Evolutionary conservation across 2,888 invertebrate species (phyloP).

Genomic region (Gryllus longicercus): DNA sequence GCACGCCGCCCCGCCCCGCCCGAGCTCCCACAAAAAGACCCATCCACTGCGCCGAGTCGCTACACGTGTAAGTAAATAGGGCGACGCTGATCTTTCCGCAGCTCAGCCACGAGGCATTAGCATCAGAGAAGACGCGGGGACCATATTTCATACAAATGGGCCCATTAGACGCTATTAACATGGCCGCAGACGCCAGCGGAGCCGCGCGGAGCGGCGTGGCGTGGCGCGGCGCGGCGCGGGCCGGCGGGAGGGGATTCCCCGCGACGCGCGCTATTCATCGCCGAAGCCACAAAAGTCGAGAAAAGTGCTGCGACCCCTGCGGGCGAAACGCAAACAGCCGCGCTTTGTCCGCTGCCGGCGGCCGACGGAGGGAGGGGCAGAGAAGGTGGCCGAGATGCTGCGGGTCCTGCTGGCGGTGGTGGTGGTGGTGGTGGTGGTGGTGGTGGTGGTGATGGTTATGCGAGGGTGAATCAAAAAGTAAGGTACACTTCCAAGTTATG

Average conservation of each 20-base stretch:
- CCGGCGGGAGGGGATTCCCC: not conserved
- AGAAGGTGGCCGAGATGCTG: too few species aligned
- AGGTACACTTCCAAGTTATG: too few species aligned
- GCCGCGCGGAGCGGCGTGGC: not conserved
- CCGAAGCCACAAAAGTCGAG: not conserved
- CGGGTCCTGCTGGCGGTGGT: too few species aligned
- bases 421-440: too few species aligned
- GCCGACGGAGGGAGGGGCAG: too few species aligned
- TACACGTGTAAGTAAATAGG: slow-evolving; percentile 4
- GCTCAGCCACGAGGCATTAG: not conserved
- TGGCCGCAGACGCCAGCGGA: not conserved
- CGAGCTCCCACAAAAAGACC: too few species aligned
- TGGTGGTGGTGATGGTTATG: too few species aligned
- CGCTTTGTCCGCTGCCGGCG: too few species aligned
- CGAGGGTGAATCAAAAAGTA: too few species aligned
- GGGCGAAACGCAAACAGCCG: too few species aligned
- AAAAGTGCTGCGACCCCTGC: not conserved
- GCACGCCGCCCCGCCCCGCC: too few species aligned
- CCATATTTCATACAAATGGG: slow-evolving; percentile 32
- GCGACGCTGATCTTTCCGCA: not conserved
- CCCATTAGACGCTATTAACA: slow-evolving; percentile 30
- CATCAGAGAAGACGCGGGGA: not conserved
- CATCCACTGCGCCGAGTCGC: not conserved
- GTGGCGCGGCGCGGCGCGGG: not conserved
- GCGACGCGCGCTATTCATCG: not conserved